Base-by-base conservation (phyloP, 2,797 vertebrate genomes). In the Pyrocephalus nanus region DNA sequence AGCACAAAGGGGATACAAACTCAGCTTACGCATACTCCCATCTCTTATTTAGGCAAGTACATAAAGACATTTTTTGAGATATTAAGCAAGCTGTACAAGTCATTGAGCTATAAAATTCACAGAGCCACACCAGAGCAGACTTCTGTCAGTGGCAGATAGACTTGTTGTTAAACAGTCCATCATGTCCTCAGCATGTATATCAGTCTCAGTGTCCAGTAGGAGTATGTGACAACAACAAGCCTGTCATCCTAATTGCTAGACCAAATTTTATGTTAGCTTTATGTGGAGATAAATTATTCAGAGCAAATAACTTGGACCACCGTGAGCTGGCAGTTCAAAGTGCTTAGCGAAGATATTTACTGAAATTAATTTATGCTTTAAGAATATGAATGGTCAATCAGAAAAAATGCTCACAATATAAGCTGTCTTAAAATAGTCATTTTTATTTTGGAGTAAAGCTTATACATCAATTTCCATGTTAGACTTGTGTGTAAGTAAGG, bases 221-320 rank as follows among this genome's bases (percentile, higher is more conserved):
- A 93, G 42, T 30, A 53, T 79, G 84, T 77, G 64, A 89, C 40
- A 78, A 45, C 66, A 90, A 84, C 9, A n/a, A 73, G 45, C 15
- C 30, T 85, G 57, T 82, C 42, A 96, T 92, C 42, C 38, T 93
- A 93, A 93, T 92, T 95, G 91, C 90, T 84, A 76, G 19, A 74
- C 58, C 72, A 93, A 90, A 53, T 86, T 93, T 94, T 94, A 82
- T 70, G n/a, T 65, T 72, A 91, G 50, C 48, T 75, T 88, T 95
- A 75, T 62, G 65, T 47, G n/a, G 14, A 75, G 71, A 87, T 95
- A 95, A 96, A 96, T 92, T 94, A 91, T 95, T 96, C 69, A 93
- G 72, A 78, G 71, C 27, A 94, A 89, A 86, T 96, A 92, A 94
- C 55, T 87, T 69, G 30, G 64, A 88, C 74, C 88, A 72, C 48